Evolutionary conservation across 2,888 invertebrate genomes (phyloP), one percentile per base, ranked within the genome.

Genomic region (Drosophila meridiana): DNA sequence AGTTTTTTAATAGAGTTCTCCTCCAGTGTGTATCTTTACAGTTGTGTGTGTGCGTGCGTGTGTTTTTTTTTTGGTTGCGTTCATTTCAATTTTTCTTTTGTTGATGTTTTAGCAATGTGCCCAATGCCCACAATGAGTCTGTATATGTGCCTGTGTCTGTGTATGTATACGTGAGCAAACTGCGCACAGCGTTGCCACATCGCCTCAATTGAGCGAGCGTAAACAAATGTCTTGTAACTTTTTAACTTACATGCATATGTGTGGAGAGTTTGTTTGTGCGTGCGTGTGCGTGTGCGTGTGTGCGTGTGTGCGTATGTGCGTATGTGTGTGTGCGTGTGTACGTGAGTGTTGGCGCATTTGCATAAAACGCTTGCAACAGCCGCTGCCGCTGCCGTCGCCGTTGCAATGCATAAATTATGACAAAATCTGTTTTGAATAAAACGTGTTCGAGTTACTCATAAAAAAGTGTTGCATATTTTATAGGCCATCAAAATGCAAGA

Each of bases 171-270:
- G 73, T 73, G 80, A 76, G 69, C 62, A 69, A 65, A 64, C 50
- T 67, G 67, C 53, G 52, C 36, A 40, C 42, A 69, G 75, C 45
- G 86, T 87, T 86, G 80, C 81, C 80, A 62, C 56, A 76, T 60
- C 64, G 55, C 58, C 42, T 42, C 64, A 50, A 63, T 38, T 76
- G 66, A 71, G 76, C 69, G 66, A 75, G 69, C 70, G 81, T 89
- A 87, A 84, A 86, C 86, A 84, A 89, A 87, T 84, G 62, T 65
- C 71, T 78, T 72, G 88, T 81, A 89, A 83, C 76, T 83, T 74
- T 83, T 76, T 53, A 75, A 62, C 62, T 78, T 76, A 80, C 78
- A 76, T 43, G 28, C 32, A 13, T 36, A 50, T 43, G 45, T 28
- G 42, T 55, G 53, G 28, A 13, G 58, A 55, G 58, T 60, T 45